Percentiles rank a stretch among this genome's conserved stretches.
Evolutionary conservation across 2,797 vertebrate species (phyloP).

Genomic region (Chelmon rostratus): DNA sequence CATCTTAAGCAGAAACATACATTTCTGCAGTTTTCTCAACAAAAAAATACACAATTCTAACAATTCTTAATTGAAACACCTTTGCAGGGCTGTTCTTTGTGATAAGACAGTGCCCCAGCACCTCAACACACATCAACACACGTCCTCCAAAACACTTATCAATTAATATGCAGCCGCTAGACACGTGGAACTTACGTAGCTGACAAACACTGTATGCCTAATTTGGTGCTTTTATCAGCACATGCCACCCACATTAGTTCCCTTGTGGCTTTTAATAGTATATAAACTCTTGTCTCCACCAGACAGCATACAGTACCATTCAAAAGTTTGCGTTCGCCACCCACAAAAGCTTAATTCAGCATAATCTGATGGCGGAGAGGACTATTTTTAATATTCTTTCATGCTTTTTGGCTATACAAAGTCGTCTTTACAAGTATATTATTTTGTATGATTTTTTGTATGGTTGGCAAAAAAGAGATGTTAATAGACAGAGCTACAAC

Average conservation of each 20-base stretch:
- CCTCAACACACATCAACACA: background rate
- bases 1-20: background rate
- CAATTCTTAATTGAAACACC: conserved; percentile 2
- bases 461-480: background rate
- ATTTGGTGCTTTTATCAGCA: background rate
- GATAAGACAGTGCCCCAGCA: background rate
- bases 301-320: background rate
- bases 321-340: background rate
- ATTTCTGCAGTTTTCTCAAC: background rate
- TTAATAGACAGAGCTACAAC: background rate
- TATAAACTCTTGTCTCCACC: background rate
- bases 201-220: background rate
- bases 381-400: background rate
- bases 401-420: background rate
- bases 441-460: background rate
- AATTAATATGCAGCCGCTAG: conserved; percentile 10
- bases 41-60: background rate
- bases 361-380: background rate
- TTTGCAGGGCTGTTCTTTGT: background rate
- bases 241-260: background rate
- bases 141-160: background rate
- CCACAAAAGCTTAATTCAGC: background rate
- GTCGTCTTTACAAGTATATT: background rate
- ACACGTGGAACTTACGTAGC: background rate
- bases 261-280: background rate